Conservation (phyloP, 35 echinoderm and acorn worm genomes). For the Ophiothrix spiculata region DNA sequence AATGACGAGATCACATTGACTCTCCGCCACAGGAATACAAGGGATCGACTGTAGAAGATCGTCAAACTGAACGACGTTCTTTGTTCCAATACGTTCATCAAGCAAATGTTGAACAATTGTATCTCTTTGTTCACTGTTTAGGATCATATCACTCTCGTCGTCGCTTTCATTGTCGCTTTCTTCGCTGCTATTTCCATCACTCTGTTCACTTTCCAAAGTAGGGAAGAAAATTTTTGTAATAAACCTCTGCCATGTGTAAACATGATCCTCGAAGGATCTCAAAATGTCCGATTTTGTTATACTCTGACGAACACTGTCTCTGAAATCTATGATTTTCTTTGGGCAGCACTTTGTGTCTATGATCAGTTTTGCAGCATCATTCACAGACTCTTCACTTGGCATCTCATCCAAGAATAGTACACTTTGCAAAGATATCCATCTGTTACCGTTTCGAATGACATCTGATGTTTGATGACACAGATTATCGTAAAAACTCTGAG, state of each 20-base stretch:
- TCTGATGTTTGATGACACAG: not conserved
- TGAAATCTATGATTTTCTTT: not conserved
- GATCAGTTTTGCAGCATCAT: not conserved
- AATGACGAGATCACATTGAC: not conserved
- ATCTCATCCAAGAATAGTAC: not conserved
- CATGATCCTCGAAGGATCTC: not conserved
- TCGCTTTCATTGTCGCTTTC: not conserved
- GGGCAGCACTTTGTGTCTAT: not conserved
- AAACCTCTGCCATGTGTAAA: constrained; percentile 36
- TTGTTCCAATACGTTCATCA: not conserved
- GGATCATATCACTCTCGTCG: not conserved
- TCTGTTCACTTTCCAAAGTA: not conserved
- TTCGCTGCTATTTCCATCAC: not conserved
- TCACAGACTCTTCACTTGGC: not conserved
- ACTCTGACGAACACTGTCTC: not conserved
- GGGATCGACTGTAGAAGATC: not conserved
- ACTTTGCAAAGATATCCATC: not conserved
- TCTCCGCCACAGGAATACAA: constrained; percentile 34
- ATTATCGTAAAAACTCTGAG: constrained; percentile 32
- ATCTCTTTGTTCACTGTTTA: not conserved
- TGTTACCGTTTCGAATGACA: not conserved
- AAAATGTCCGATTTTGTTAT: not conserved
- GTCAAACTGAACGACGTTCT: not conserved
- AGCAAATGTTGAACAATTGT: not conserved
- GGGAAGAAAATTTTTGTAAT: constrained; percentile 50